A percentile compares a stretch with the other conserved stretches of the same genome.
Evolutionary conservation across 2,797 vertebrate species (phyloP).

Genomic region (Catamblyrhynchus diadema): DNA sequence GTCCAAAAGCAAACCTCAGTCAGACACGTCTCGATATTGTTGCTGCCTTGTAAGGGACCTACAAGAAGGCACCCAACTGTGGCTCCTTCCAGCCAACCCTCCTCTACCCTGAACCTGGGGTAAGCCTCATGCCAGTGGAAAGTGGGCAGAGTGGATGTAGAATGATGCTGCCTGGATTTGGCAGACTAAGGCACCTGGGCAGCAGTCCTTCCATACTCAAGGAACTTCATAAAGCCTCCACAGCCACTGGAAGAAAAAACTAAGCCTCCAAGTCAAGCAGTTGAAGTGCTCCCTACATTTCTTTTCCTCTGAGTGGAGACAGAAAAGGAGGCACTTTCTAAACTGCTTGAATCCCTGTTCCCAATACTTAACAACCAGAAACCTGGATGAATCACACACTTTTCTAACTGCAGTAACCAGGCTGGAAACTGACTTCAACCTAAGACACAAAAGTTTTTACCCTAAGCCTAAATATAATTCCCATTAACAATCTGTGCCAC

Average conservation of each 20-base stretch:
- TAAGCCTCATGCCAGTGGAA: background rate
- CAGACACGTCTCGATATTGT: background rate
- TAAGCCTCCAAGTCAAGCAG: background rate
- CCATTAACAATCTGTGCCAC: background rate
- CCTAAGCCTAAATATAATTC: background rate
- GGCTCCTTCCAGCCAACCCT: background rate
- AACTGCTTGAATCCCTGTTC: background rate
- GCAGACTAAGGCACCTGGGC: background rate
- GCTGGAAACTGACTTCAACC: background rate
- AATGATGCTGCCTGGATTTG: background rate
- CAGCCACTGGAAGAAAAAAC: background rate
- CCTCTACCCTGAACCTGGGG: background rate
- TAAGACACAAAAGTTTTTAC: background rate
- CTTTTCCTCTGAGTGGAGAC: background rate
- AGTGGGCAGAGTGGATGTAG: background rate
- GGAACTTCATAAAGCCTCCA: background rate
- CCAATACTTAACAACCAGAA: background rate
- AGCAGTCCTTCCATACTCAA: background rate
- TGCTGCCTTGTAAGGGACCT: background rate
- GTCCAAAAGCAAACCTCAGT: background rate
- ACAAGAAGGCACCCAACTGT: background rate
- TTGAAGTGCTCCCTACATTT: background rate
- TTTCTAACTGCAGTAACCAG: background rate
- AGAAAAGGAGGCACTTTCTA: background rate
- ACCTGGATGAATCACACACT: background rate